phyloP scores from a whole-genome alignment of 2,888 invertebrate species.

The Tenthredo scrophulariae region DNA sequence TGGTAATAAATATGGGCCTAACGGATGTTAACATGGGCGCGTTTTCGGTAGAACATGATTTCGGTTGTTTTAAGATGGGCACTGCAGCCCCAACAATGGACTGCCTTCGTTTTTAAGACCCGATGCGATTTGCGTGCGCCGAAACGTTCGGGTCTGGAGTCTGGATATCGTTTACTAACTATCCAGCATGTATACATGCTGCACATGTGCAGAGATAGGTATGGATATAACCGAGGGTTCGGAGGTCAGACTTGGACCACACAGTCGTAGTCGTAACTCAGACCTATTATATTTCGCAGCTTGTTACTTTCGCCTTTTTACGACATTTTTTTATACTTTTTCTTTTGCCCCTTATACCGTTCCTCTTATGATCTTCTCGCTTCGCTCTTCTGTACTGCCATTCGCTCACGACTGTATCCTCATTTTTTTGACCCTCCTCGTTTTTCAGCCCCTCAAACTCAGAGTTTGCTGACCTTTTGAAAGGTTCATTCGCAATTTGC shows the following conservation, averaged over 20 bases:
- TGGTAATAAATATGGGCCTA: constrained; percentile 55
- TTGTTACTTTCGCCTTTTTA: constrained; percentile 50
- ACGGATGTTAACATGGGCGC: constrained; percentile 55
- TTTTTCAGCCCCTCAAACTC: not conserved
- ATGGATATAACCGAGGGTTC: constrained; percentile 54
- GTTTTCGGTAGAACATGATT: constrained; percentile 38
- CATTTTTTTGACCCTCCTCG: not conserved
- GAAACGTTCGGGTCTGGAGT: constrained; percentile 10
- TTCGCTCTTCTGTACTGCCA: not conserved
- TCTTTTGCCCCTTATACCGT: constrained; percentile 25
- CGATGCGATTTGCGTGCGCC: constrained; percentile 36
- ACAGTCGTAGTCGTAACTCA: constrained; percentile 67
- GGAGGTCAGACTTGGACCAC: constrained; percentile 66
- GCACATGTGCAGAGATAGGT: constrained; percentile 1
- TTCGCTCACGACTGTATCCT: not conserved
- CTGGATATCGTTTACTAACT: constrained; percentile 20
- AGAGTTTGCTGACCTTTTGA: not conserved
- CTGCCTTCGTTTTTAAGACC: constrained; percentile 37
- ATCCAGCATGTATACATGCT: not conserved
- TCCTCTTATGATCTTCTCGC: constrained; percentile 1
- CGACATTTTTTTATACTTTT: constrained; percentile 38
- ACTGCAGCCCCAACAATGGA: constrained; percentile 29
- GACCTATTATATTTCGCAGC: constrained; percentile 65
- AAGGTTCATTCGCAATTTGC: constrained; percentile 8
- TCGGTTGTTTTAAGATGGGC: constrained; percentile 40